Percentiles rank a stretch among this genome's conserved stretches.
These are phyloP conservation scores for Echiichthys vipera DNA, from an alignment of 2,797 vertebrate species.

Conservation along the genomic window DNA sequence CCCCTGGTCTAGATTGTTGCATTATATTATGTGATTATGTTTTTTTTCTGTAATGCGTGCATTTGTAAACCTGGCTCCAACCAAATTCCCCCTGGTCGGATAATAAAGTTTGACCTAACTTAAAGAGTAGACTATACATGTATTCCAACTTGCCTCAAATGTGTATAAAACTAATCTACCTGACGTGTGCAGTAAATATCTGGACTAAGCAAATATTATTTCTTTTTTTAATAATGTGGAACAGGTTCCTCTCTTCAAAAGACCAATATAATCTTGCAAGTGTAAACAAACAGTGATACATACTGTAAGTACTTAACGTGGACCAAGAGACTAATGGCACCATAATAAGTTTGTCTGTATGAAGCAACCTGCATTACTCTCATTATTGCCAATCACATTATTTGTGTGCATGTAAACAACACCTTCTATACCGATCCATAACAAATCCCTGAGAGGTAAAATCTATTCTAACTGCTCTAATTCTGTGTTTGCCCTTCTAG, in stretches of 20 bases:
- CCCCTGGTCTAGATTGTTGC: too few species aligned
- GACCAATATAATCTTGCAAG: not conserved
- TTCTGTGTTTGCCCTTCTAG: slow-evolving; percentile 22
- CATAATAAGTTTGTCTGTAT: not conserved
- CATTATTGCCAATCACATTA: not conserved
- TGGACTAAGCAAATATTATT: not conserved
- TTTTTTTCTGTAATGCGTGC: too few species aligned
- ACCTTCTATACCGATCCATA: not conserved
- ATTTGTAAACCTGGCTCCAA: too few species aligned
- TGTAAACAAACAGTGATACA: slow-evolving; percentile 2
- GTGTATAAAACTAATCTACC: not conserved
- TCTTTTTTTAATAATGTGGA: not conserved
- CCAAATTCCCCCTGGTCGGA: too few species aligned
- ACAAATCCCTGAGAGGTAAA: not conserved
- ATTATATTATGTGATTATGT: too few species aligned
- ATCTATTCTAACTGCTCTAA: slow-evolving; percentile 27
- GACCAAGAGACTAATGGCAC: not conserved
- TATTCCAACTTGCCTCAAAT: not conserved
- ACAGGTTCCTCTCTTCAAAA: not conserved
- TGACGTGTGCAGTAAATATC: not conserved
- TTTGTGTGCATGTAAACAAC: not conserved
- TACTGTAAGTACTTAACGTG: not conserved
- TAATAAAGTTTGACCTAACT: too few species aligned
- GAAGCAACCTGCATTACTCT: not conserved
- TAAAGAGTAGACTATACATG: not conserved